Base-by-base conservation (phyloP, 1,140 invertebrate genomes). In the Orius insidiosus region DNA sequence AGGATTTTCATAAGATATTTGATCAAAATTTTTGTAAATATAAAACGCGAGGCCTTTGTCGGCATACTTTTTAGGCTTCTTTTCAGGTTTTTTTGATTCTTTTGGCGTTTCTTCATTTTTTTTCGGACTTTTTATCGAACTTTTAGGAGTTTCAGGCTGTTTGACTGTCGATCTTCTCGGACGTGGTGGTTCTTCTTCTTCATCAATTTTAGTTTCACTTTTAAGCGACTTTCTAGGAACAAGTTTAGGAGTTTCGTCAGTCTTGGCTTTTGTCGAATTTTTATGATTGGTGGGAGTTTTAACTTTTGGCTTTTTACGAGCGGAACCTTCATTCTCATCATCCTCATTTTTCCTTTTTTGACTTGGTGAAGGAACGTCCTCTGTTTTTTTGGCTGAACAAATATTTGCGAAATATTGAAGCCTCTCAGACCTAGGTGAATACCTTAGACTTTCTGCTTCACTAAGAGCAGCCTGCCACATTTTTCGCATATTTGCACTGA, bases 401-500 rank as follows among this genome's bases (percentile, higher is more conserved):
- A 24, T 24, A 24, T 7, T 24, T 4, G 24, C 24, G 24, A 24
- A n/a, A 24, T 24, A 24, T 24, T 24, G 24, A 24, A 24, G 24
- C 24, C 24, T 24, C 7, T 24, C 24, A 3, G 15, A 50, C 49
- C 49, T 46, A 1, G 49, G 32, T 13, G 45, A 46, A 24, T 16
- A 34, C 2, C 43, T 16, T 10, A 67, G 47, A 37, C 54, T 56
- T 53, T 69, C 66, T n/a, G 71, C 72, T 60, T n/a, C 74, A 16
- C 64, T 55, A 8, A 81, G 70, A 13, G 76, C 75, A 32, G 65
- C 59, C 41, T 70, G 65, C 78, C 78, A 79, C 53, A 68, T 63
- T 15, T 61, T 42, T 51, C 62, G 61, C 52, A 66, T 62, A 51
- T 61, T 62, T 34, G 64, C 58, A 15, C 63, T 63, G 43, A 72